phyloP scores from a whole-genome alignment of 2,797 vertebrate genomes.

The Huso huso region DNA sequence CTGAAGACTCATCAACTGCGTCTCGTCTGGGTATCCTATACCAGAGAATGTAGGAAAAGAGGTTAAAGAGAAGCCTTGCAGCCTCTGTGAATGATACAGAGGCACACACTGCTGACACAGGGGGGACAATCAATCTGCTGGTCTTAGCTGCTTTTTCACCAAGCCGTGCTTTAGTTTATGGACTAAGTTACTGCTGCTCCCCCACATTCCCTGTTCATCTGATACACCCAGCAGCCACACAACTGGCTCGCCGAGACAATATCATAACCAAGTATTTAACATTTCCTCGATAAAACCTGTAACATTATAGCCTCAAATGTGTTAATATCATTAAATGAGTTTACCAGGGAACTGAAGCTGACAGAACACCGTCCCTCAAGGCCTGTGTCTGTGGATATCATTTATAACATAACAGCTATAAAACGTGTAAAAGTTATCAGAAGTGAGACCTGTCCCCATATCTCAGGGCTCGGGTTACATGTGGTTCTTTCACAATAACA shows the following conservation, averaged over 20 bases:
- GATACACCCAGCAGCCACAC: constrained; percentile 58
- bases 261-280: constrained; percentile 94
- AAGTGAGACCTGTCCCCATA: constrained; percentile 75
- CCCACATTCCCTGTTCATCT: constrained; percentile 54
- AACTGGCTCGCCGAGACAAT: constrained; percentile 80
- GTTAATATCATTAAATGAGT: constrained; percentile 98
- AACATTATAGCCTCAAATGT: constrained; percentile 95
- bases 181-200: constrained; percentile 61
- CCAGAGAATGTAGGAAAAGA: no score
- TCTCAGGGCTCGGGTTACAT: constrained; percentile 75
- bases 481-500: constrained; percentile 61
- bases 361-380: constrained; percentile 81
- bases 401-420: constrained; percentile 97
- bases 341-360: constrained; percentile 86
- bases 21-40: no score
- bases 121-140: not conserved
- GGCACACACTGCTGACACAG: not conserved
- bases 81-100: not conserved
- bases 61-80: no score
- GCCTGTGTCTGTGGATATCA: constrained; percentile 87
- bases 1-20: no score
- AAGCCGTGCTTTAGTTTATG: constrained; percentile 43
- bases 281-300: constrained; percentile 92
- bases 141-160: not conserved
- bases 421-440: constrained; percentile 95